These are phyloP conservation scores for Ictalurus punctatus DNA, from an alignment of 2,113 vertebrate species.

Conservation along the genomic window DNA sequence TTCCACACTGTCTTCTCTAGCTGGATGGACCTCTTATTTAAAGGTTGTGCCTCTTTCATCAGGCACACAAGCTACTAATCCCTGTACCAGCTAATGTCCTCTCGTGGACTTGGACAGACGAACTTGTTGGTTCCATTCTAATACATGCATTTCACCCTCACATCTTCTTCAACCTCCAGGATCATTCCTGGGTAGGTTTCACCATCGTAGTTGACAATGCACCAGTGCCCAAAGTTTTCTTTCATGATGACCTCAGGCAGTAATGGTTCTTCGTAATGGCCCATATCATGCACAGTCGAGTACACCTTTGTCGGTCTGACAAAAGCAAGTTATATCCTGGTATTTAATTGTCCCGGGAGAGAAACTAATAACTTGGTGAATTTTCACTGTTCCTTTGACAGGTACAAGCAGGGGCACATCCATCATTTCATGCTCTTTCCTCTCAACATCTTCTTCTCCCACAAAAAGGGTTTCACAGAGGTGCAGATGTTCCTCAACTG, in stretches of 20 bases:
- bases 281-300: slow-evolving; percentile 6
- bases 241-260: slow-evolving; percentile 8
- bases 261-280: neutral
- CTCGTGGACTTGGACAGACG: neutral
- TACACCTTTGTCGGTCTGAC: slow-evolving; percentile 8
- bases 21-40: too few relatives aligned
- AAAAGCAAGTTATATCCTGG: slow-evolving; percentile 2
- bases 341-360: neutral
- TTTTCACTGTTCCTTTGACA: too few relatives aligned
- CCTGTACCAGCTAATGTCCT: neutral
- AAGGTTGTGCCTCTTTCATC: too few relatives aligned
- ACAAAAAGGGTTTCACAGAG: too few relatives aligned
- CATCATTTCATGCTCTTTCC: too few relatives aligned
- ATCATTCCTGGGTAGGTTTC: slow-evolving; percentile 26
- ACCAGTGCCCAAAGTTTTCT: slow-evolving; percentile 10
- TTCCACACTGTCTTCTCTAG: too few relatives aligned
- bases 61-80: too few relatives aligned
- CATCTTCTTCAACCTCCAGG: slow-evolving; percentile 8
- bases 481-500: too few relatives aligned
- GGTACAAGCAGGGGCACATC: too few relatives aligned
- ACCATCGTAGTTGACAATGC: neutral
- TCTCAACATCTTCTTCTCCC: too few relatives aligned
- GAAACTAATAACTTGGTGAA: too few relatives aligned
- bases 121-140: neutral
- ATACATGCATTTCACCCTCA: slow-evolving; percentile 2